Evolutionary conservation across 2,113 vertebrate genomes (phyloP).

Genomic region (Ophthalmolycus amberensis): DNA sequence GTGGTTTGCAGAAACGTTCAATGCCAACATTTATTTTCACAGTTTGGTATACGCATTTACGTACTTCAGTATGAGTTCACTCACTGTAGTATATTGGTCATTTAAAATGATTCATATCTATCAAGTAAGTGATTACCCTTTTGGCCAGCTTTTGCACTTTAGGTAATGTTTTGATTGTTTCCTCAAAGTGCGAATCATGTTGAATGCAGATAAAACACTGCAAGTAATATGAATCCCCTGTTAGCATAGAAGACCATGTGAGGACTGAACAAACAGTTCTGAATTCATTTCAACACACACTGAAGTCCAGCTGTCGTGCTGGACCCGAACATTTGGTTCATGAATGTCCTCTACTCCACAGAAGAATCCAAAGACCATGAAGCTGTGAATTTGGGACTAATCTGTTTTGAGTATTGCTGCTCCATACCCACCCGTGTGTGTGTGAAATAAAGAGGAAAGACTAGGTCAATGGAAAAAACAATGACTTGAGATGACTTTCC

Average conservation of each 20-base stretch:
- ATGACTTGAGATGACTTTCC: slow-evolving; percentile 43
- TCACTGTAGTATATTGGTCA: neutral
- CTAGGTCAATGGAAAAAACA: neutral
- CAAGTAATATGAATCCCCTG: neutral
- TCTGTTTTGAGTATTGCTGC: slow-evolving; percentile 39
- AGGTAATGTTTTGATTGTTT: neutral
- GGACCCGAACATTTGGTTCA: slow-evolving; percentile 38
- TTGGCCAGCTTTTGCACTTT: neutral
- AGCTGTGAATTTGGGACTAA: slow-evolving; percentile 45
- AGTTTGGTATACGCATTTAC: neutral
- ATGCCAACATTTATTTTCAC: neutral
- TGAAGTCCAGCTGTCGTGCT: slow-evolving; percentile 59
- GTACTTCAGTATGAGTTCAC: neutral
- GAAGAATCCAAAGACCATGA: slow-evolving; percentile 40
- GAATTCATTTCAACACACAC: slow-evolving; percentile 18
- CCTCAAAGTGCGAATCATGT: neutral
- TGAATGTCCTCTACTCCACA: slow-evolving; percentile 36
- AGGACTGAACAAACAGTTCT: slow-evolving; percentile 1
- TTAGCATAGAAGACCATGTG: neutral
- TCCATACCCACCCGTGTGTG: slow-evolving; percentile 16
- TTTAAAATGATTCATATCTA: neutral
- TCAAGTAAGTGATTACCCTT: neutral
- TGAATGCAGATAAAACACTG: neutral
- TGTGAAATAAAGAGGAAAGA: slow-evolving; percentile 30
- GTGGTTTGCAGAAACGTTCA: neutral